phyloP scores from a whole-genome alignment of 2,113 vertebrate species.

The Python bivittatus region DNA sequence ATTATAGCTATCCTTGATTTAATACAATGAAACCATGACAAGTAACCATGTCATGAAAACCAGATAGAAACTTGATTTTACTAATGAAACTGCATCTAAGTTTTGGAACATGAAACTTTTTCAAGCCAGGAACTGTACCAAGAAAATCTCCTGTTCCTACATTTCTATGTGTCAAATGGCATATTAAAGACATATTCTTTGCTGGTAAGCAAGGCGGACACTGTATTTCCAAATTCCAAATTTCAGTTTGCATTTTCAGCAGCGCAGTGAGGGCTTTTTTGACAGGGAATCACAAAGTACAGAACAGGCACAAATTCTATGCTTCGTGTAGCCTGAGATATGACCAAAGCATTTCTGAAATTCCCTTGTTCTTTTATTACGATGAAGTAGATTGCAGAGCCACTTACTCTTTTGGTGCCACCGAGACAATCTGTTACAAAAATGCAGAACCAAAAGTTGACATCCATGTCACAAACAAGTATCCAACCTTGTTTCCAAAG shows the following conservation, averaged over 20 bases:
- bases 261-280: not conserved
- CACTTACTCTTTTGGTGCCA: not conserved
- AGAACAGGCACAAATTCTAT: not conserved
- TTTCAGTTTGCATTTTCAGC: slow-evolving; percentile 31
- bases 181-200: not conserved
- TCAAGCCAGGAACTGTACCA: not conserved
- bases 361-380: not conserved
- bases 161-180: not conserved
- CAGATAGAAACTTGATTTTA: not conserved
- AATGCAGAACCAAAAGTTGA: not conserved
- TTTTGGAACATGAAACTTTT: not conserved
- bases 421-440: not conserved
- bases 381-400: not conserved
- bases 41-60: not conserved
- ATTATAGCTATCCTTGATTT: not conserved
- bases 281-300: not conserved
- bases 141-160: not conserved
- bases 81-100: not conserved
- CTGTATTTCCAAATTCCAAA: slow-evolving; percentile 1
- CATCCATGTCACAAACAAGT: not conserved
- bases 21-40: not conserved
- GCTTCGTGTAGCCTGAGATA: slow-evolving; percentile 30
- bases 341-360: not conserved
- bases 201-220: not conserved
- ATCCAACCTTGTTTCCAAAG: slow-evolving; percentile 7